Base-by-base conservation (phyloP, 1,140 invertebrate species). In the Drosophila pruinosa region DNA sequence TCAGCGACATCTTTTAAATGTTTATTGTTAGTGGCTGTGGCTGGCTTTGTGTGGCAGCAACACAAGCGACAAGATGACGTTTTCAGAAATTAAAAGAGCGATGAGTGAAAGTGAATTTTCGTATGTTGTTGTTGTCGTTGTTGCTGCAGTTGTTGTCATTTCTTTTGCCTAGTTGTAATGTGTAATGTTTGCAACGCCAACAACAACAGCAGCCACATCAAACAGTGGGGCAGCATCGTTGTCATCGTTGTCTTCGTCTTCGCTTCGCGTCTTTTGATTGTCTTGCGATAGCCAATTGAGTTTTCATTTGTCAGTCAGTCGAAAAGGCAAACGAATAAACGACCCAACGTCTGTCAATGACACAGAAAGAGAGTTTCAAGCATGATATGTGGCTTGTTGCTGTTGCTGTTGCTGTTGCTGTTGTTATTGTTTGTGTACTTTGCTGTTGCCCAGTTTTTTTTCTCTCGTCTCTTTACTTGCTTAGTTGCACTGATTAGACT, bases 81-180 rank as follows among this genome's bases (percentile, higher is more conserved):
- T 86, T 86, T 86, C 74, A 77, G 65, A 75, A 86, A 82, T 67
- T 71, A 78, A 79, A 86, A 86, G 72, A 57, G 59, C 81, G 81
- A 88, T 86, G 81, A 86, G 81, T 86, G 81, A 86, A 86, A 86
- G 81, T 86, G 79, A 85, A 81, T 86, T 86, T 86, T 88, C 81
- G 65, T 86, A 43, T 57, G 53, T 61, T 67, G 69, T 65, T 67
- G 48, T 52, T 62, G 64, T 17, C n/a, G 43, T 22, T 24, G 34
- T 17, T 34, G 52, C 21, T 67, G 57, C 63, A 72, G 75, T 85
- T 63, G 80, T 80, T 86, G 79, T 82, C 79, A 83, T 85, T 85
- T 77, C 74, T 80, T 76, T 80, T 76, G 45, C 73, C 53, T 69
- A 56, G 74, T 70, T 80, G 82, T 86, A 86, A 86, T 86, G 81